phyloP scores from a whole-genome alignment of 2,888 invertebrate species.

The Patella ulyssiponensis region DNA sequence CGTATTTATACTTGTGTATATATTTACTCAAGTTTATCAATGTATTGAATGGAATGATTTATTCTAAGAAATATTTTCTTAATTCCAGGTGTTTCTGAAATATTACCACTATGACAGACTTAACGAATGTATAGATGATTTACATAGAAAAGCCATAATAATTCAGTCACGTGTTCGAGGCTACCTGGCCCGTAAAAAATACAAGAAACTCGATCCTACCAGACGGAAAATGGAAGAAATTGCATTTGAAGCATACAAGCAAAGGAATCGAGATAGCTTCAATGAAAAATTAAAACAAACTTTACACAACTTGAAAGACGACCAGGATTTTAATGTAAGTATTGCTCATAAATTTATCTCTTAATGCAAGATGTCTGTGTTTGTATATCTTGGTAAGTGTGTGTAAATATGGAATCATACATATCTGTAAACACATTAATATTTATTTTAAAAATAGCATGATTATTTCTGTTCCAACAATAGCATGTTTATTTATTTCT shows the following conservation, averaged over 20 bases:
- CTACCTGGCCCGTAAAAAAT: constrained; percentile 35
- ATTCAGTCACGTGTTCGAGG: constrained; percentile 44
- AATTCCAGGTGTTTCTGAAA: constrained; percentile 34
- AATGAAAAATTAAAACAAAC: constrained; percentile 29
- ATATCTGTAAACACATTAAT: too few relatives aligned
- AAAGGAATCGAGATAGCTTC: constrained; percentile 28
- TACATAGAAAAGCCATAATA: constrained; percentile 36
- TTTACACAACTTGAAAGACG: constrained; percentile 25
- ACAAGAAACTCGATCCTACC: constrained; percentile 17
- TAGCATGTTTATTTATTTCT: too few relatives aligned
- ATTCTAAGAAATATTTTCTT: neutral
- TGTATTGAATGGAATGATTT: neutral
- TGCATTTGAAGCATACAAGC: constrained; percentile 29
- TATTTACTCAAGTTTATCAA: neutral
- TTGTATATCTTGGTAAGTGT: too few relatives aligned
- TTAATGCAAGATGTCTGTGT: too few relatives aligned
- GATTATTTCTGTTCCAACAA: too few relatives aligned
- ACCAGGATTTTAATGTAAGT: constrained; percentile 27
- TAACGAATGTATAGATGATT: constrained; percentile 31
- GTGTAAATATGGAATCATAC: too few relatives aligned
- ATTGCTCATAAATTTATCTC: too few relatives aligned
- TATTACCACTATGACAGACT: constrained; percentile 39
- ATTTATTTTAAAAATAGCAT: too few relatives aligned
- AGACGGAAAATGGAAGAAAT: constrained; percentile 35
- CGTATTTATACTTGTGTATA: too few relatives aligned